A percentile compares a stretch with the other conserved stretches of the same genome.
phyloP scores from a whole-genome alignment of 1,140 invertebrate genomes.

The Pachypsylla venusta region DNA sequence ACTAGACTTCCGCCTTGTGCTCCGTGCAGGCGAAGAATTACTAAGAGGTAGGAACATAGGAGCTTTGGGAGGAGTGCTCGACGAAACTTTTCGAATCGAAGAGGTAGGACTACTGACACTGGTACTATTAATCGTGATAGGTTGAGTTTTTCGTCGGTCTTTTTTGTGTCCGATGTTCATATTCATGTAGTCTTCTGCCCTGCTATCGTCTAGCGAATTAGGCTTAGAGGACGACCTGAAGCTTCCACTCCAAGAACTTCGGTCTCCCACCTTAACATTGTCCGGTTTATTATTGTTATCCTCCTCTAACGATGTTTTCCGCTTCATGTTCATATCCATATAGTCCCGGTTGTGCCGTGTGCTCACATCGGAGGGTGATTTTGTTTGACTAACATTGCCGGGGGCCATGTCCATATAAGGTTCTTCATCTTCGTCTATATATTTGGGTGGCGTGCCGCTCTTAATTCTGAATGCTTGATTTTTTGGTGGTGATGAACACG shows the following conservation, averaged over 20 bases:
- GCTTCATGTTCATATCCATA: background rate
- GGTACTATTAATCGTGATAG: background rate
- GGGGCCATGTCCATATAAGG: constrained; percentile 5
- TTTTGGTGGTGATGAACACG: background rate
- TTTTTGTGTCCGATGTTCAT: background rate
- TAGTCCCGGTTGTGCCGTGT: background rate
- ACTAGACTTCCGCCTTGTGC: background rate
- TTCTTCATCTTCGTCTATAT: background rate
- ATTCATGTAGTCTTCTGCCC: background rate
- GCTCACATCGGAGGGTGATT: too few relatives aligned
- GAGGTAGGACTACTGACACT: background rate
- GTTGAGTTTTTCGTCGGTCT: background rate
- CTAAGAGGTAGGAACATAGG: background rate
- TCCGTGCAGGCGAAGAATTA: background rate
- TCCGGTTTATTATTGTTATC: background rate
- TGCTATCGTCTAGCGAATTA: background rate
- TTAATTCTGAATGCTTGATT: background rate
- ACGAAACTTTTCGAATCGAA: background rate
- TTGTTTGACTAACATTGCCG: background rate
- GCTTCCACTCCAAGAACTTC: too few relatives aligned
- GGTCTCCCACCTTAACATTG: too few relatives aligned
- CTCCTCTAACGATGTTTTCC: background rate
- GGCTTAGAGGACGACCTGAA: too few relatives aligned
- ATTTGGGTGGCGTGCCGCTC: background rate
- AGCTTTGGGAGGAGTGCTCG: background rate